These are phyloP conservation scores for Drosophila neoperkinsi DNA, from an alignment of 2,888 invertebrate species.

Conservation along the genomic window DNA sequence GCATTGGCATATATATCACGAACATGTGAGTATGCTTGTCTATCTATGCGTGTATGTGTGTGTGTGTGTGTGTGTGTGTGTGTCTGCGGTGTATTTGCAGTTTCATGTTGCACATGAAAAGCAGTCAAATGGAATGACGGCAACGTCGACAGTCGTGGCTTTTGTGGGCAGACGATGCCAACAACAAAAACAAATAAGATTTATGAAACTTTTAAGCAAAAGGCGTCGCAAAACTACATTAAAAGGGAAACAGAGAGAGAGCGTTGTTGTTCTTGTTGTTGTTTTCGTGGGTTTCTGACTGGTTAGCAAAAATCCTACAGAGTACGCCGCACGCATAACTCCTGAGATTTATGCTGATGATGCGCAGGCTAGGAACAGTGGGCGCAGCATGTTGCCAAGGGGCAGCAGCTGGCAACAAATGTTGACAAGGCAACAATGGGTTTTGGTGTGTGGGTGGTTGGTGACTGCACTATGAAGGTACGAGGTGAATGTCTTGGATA, in stretches of 20 bases:
- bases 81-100: conserved; percentile 46
- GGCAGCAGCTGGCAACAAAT: conserved; percentile 26
- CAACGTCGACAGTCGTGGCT: conserved; percentile 45
- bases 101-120: conserved; percentile 70
- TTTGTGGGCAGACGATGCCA: conserved; percentile 74
- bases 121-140: conserved; percentile 80
- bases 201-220: conserved; percentile 81
- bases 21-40: background rate
- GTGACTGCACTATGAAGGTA: conserved; percentile 41
- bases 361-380: conserved; percentile 36
- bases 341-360: conserved; percentile 78
- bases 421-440: conserved; percentile 53
- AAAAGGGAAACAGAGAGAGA: conserved; percentile 23
- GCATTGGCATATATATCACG: conserved; percentile 58
- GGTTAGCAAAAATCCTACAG: conserved; percentile 58
- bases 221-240: conserved; percentile 59
- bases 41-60: conserved; percentile 4
- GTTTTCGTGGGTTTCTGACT: conserved; percentile 41
- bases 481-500: conserved; percentile 58
- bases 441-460: conserved; percentile 49
- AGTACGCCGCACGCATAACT: conserved; percentile 33
- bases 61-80: conserved; percentile 14
- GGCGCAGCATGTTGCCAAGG: conserved; percentile 37
- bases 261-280: conserved; percentile 31
- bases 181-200: conserved; percentile 71